Conservation (phyloP, 2,113 vertebrate genomes). For the Calidris pygmaea region DNA sequence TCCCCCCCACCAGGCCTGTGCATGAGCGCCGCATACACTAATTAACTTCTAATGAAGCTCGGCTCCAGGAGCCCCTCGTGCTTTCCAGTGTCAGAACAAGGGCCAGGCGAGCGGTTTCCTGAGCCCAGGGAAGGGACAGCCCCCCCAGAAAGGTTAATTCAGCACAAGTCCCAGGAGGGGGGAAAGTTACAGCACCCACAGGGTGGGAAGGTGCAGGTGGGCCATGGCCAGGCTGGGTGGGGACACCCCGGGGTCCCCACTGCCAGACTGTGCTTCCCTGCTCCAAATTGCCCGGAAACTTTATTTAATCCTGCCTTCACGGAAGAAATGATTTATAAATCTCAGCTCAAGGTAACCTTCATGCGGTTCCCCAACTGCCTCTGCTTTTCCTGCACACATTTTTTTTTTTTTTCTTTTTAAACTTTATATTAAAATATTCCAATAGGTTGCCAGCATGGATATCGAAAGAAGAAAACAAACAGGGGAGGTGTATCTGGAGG, state of each 20-base stretch:
- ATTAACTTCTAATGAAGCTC: neutral
- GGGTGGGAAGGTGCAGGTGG: neutral
- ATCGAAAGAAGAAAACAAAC: neutral
- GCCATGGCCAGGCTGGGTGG: neutral
- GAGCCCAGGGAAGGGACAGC: neutral
- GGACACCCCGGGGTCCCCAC: neutral
- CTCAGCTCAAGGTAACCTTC: slow-evolving; percentile 65
- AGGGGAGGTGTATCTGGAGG: neutral
- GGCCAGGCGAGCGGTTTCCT: neutral
- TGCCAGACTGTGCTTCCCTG: neutral
- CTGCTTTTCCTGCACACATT: neutral
- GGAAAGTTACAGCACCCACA: neutral
- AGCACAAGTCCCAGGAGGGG: neutral
- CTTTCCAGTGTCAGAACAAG: accelerated
- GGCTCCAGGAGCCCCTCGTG: accelerated
- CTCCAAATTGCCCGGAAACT: neutral
- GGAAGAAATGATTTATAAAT: neutral
- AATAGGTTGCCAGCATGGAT: neutral
- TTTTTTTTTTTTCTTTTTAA: neutral
- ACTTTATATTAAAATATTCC: neutral
- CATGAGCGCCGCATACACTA: accelerated
- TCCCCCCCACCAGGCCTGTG: neutral
- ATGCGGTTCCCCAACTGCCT: neutral
- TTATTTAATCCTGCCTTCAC: neutral
- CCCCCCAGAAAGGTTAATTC: accelerated